Evolutionary conservation across 1,140 invertebrate species (phyloP).

Genomic region (Littorina saxatilis): DNA sequence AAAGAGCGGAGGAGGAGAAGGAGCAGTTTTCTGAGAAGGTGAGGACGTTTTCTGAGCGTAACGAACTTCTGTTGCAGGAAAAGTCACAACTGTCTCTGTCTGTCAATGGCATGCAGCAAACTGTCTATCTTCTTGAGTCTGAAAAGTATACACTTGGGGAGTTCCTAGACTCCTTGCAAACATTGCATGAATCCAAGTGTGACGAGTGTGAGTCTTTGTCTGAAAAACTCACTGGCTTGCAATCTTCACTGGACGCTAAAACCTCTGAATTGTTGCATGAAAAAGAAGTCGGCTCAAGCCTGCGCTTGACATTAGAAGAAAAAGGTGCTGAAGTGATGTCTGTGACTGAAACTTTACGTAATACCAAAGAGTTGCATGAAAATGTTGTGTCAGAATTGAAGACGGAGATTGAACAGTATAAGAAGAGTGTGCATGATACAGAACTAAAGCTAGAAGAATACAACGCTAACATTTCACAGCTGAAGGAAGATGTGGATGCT

Average conservation of each 20-base stretch:
- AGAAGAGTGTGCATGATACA: neutral
- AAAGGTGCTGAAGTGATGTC: constrained; percentile 38
- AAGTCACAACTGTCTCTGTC: constrained; percentile 37
- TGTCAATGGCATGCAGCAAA: constrained; percentile 33
- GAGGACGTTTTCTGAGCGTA: constrained; percentile 54
- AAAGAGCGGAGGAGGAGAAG: constrained; percentile 21
- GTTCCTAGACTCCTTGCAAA: constrained; percentile 38
- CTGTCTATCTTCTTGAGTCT: constrained; percentile 42
- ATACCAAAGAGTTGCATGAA: constrained; percentile 36
- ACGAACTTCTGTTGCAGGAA: constrained; percentile 49
- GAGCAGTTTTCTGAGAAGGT: constrained; percentile 43
- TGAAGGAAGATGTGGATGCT: neutral
- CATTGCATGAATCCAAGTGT: constrained; percentile 38
- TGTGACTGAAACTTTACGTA: constrained; percentile 34
- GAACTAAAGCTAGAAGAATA: neutral
- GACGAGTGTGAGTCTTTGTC: constrained; percentile 43
- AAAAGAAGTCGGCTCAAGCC: neutral
- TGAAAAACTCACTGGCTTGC: constrained; percentile 37
- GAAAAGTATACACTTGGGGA: constrained; percentile 40
- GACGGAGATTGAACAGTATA: constrained; percentile 11
- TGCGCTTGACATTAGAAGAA: constrained; percentile 37
- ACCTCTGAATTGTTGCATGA: constrained; percentile 17
- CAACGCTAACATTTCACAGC: constrained; percentile 11
- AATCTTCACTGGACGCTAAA: constrained; percentile 31
- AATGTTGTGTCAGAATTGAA: constrained; percentile 19